Evolutionary conservation across 2,797 vertebrate species (phyloP).

Genomic region (Tamandua tetradactyla): DNA sequence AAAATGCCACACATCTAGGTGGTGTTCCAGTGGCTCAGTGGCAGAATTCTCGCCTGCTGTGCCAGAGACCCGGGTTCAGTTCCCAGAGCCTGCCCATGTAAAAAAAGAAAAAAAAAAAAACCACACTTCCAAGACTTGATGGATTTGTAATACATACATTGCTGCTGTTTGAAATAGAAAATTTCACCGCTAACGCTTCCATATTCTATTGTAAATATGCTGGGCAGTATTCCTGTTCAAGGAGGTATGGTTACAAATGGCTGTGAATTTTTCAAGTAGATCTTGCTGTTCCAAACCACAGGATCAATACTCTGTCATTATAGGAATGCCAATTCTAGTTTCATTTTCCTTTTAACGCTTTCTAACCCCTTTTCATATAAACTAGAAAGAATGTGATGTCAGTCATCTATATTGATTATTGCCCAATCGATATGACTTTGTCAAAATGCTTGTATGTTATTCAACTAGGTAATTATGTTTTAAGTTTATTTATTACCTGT

Average conservation of each 20-base stretch:
- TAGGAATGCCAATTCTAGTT: not conserved
- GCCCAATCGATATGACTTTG: not conserved
- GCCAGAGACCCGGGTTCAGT: too few relatives aligned
- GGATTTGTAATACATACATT: conserved; percentile 4
- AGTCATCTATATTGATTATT: conserved; percentile 11
- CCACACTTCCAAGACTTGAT: conserved; percentile 18
- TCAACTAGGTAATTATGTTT: not conserved
- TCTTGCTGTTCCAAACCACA: conserved; percentile 26
- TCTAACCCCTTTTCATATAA: not conserved
- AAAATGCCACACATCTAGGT: conserved; percentile 28
- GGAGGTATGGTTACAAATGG: not conserved
- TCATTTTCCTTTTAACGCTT: not conserved
- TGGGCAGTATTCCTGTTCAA: not conserved
- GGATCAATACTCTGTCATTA: not conserved
- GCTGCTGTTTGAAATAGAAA: conserved; percentile 48
- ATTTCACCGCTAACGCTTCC: not conserved
- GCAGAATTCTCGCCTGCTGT: too few relatives aligned
- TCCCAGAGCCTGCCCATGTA: too few relatives aligned
- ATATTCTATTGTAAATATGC: conserved; percentile 36
- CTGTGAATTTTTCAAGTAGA: conserved; percentile 24
- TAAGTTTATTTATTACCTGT: not conserved
- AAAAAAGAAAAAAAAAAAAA: conserved; percentile 30
- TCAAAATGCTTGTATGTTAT: not conserved
- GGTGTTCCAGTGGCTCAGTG: too few relatives aligned
- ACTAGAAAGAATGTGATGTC: conserved; percentile 12